phyloP scores from a whole-genome alignment of 2,797 vertebrate genomes.

The Ceryle rudis region DNA sequence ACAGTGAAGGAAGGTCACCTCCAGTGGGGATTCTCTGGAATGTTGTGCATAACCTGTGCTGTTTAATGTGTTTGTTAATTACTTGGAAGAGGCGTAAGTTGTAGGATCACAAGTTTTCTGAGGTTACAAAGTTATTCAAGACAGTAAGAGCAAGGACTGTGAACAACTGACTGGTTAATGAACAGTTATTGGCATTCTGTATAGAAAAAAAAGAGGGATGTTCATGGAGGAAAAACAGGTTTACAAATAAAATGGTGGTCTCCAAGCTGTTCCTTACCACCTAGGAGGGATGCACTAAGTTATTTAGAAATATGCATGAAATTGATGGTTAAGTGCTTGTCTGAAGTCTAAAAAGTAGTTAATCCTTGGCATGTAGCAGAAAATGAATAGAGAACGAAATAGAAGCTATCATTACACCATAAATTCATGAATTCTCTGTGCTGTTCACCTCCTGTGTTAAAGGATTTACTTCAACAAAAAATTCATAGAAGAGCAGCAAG shows the following conservation, averaged over 20 bases:
- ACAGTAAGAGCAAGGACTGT: not conserved
- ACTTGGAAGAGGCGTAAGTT: not conserved
- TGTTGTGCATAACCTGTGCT: not conserved
- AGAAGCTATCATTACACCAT: not conserved
- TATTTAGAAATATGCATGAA: not conserved
- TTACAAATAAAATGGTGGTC: not conserved
- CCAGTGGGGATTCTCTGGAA: not conserved
- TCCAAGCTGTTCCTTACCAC: not conserved
- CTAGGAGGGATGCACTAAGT: not conserved
- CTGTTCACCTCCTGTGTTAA: accelerated
- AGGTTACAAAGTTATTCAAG: not conserved
- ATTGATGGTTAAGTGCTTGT: not conserved
- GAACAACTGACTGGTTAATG: not conserved
- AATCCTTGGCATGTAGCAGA: not conserved
- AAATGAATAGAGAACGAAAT: not conserved
- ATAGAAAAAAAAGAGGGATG: not conserved
- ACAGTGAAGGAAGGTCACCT: not conserved
- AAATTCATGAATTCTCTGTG: not conserved
- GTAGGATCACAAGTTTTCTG: not conserved
- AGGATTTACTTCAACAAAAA: not conserved
- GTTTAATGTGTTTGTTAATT: not conserved
- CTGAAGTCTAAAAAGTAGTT: not conserved
- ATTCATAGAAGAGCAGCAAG: not conserved
- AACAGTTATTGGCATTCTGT: not conserved
- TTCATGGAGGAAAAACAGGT: not conserved